Conservation (phyloP, 2,888 invertebrate species). For the Seladonia tumulorum region DNA sequence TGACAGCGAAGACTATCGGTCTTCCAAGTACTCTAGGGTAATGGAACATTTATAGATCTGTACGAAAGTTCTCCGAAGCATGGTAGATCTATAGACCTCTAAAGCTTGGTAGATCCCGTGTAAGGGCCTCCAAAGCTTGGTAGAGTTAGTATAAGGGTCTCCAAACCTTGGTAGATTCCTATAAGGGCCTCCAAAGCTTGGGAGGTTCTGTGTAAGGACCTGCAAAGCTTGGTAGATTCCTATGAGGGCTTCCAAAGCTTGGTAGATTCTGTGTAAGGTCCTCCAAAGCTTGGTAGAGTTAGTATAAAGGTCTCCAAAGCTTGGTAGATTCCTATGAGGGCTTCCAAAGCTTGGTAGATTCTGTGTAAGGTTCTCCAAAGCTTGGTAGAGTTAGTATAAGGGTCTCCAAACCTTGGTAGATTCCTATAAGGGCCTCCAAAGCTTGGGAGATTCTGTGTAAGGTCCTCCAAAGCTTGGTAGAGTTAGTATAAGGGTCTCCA, state of each 20-base stretch:
- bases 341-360: neutral
- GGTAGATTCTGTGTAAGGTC: neutral
- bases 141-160: too few relatives aligned
- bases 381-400: neutral
- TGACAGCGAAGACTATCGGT: neutral
- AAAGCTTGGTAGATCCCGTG: neutral
- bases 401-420: neutral
- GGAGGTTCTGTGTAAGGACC: neutral
- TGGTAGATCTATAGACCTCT: neutral
- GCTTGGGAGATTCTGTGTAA: neutral
- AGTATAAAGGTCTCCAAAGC: neutral
- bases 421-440: neutral
- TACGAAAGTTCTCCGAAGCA: neutral
- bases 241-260: too few relatives aligned
- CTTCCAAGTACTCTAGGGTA: neutral
- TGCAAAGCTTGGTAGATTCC: too few relatives aligned
- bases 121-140: neutral
- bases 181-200: neutral
- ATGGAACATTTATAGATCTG: neutral
- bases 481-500: rapidly evolving
- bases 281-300: neutral
- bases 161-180: neutral
- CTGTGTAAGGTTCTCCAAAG: neutral
- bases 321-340: neutral
- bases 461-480: neutral